Evolutionary conservation across 2,888 invertebrate species (phyloP).

Genomic region (Leptinotarsa tumamoca): DNA sequence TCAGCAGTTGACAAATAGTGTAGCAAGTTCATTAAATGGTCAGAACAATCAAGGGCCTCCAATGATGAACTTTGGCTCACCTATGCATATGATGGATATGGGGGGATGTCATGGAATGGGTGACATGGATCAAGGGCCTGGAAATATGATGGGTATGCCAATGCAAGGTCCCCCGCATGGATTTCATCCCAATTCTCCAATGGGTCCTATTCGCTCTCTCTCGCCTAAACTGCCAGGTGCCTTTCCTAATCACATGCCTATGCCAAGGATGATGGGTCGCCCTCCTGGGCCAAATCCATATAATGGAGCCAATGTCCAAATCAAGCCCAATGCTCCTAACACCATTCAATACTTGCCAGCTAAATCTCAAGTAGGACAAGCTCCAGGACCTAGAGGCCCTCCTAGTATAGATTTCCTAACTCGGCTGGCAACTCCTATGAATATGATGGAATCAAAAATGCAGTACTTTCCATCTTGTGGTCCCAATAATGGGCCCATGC

Average conservation of each 20-base stretch:
- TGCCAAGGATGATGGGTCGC: conserved; percentile 74
- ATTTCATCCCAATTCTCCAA: conserved; percentile 64
- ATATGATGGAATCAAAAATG: conserved; percentile 77
- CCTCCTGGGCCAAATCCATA: conserved; percentile 73
- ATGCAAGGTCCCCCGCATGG: conserved; percentile 66
- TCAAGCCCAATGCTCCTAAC: conserved; percentile 96
- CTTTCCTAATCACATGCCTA: conserved; percentile 67
- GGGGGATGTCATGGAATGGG: conserved; percentile 63
- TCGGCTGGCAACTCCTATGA: conserved; percentile 87
- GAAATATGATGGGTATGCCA: conserved; percentile 62
- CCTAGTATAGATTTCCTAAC: conserved; percentile 92
- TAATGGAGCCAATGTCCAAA: conserved; percentile 87
- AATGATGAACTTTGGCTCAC: conserved; percentile 71
- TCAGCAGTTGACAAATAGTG: conserved; percentile 87
- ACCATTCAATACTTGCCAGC: conserved; percentile 98
- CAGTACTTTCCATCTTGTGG: conserved; percentile 80
- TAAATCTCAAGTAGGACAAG: conserved; percentile 84
- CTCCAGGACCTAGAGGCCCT: conserved; percentile 84
- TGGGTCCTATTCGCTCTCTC: conserved; percentile 68
- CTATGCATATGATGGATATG: conserved; percentile 67
- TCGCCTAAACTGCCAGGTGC: conserved; percentile 77
- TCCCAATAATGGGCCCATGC: conserved; percentile 68
- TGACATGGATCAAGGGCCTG: conserved; percentile 61
- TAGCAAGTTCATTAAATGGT: conserved; percentile 72
- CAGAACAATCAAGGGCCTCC: conserved; percentile 66